Conservation (phyloP, 2,113 vertebrate genomes). For the Dasyornis broadbenti region DNA sequence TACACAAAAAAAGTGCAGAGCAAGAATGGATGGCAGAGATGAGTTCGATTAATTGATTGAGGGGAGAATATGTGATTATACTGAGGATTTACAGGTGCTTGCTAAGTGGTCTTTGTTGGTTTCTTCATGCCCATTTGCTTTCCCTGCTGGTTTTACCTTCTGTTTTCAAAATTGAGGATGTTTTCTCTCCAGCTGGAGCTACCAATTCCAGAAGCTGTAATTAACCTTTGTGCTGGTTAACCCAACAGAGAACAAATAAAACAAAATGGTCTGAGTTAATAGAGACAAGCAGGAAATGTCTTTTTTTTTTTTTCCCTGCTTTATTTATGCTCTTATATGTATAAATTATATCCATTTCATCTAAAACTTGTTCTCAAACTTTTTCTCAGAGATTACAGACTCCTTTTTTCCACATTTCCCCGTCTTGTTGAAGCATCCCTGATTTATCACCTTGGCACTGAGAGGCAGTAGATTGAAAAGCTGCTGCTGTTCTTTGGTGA, state of each 20-base stretch:
- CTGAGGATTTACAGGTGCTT: neutral
- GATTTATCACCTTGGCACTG: neutral
- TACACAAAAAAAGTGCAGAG: neutral
- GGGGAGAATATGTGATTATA: neutral
- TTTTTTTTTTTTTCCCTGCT: accelerated
- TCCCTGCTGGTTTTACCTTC: neutral
- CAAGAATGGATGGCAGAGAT: neutral
- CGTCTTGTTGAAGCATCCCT: neutral
- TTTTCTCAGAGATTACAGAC: neutral
- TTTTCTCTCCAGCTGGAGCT: neutral
- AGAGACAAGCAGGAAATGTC: neutral
- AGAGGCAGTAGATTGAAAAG: neutral
- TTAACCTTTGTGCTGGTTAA: neutral
- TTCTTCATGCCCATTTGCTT: neutral
- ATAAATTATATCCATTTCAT: neutral
- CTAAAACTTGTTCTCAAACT: neutral
- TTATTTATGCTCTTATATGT: neutral
- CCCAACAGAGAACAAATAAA: neutral
- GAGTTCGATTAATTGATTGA: neutral
- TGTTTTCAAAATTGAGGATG: neutral
- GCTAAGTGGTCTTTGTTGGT: neutral
- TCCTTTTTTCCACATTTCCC: neutral
- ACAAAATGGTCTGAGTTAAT: neutral
- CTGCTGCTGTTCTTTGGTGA: neutral
- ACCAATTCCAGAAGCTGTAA: neutral